Evolutionary conservation across 2,888 invertebrate genomes (phyloP).

Genomic region (Scelioninae gen. 1): DNA sequence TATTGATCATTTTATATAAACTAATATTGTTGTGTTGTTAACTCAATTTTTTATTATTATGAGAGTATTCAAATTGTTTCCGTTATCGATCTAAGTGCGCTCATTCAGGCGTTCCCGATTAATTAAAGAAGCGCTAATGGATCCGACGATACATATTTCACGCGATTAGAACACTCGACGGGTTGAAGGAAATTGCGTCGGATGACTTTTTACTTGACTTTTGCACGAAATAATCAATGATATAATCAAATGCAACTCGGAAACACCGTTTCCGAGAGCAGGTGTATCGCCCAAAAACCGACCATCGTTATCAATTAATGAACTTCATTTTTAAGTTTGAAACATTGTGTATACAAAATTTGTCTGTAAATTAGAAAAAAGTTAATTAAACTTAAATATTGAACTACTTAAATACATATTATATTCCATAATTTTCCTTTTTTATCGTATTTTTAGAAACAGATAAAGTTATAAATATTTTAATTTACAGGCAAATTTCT

Average conservation of each 20-base stretch:
- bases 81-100: slow-evolving; percentile 16
- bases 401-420: no score
- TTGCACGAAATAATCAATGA: slow-evolving; percentile 28
- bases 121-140: slow-evolving; percentile 24
- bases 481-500: slow-evolving; percentile 36
- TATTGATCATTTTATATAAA: slow-evolving; percentile 29
- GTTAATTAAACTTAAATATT: no score
- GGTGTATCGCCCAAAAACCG: slow-evolving; percentile 50
- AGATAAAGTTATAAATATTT: slow-evolving; percentile 3
- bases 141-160: slow-evolving; percentile 4
- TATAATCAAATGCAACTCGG: slow-evolving; percentile 12
- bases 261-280: slow-evolving; percentile 11
- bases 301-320: slow-evolving; percentile 12
- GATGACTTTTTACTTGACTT: slow-evolving; percentile 33
- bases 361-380: slow-evolving; percentile 33
- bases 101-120: slow-evolving; percentile 19
- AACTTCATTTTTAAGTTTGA: slow-evolving; percentile 27
- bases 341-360: slow-evolving; percentile 18
- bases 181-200: slow-evolving; percentile 1
- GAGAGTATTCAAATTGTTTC: slow-evolving; percentile 23
- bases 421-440: no score
- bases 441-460: background rate
- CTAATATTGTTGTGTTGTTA: slow-evolving; percentile 15
- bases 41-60: slow-evolving; percentile 6
- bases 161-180: background rate